Evolutionary conservation across 2,888 invertebrate species (phyloP).

Genomic region (Acrocyrtus sp.): DNA sequence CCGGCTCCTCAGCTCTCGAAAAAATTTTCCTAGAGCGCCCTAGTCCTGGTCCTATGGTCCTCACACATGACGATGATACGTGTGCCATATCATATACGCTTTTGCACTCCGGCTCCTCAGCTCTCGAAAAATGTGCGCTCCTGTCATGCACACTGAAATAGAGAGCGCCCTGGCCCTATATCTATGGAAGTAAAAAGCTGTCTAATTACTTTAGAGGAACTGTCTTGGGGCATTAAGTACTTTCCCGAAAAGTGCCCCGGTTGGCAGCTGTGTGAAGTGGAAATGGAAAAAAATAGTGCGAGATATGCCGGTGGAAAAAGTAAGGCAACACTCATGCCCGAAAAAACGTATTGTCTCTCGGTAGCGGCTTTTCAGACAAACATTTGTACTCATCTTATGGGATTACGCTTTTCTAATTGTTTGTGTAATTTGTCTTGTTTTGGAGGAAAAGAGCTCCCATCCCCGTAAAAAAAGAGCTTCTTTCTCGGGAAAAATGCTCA

Average conservation of each 20-base stretch:
- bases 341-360: not conserved
- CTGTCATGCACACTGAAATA: too few species aligned
- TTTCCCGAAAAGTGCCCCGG: conserved; percentile 13
- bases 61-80: too few species aligned
- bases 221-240: conserved; percentile 35
- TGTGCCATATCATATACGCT: too few species aligned
- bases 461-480: too few species aligned
- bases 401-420: not conserved
- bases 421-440: conserved; percentile 23
- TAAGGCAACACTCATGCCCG: not conserved
- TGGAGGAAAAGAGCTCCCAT: too few species aligned
- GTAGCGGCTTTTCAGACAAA: not conserved
- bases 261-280: conserved; percentile 1
- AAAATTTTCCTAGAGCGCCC: too few species aligned
- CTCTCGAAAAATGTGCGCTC: too few species aligned
- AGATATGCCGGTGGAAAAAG: not conserved
- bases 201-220: conserved; percentile 35
- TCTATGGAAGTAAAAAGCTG: conserved; percentile 20
- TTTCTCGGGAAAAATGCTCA: too few species aligned
- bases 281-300: not conserved
- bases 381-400: not conserved
- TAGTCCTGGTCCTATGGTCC: too few species aligned
- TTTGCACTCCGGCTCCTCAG: too few species aligned
- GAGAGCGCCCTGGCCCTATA: too few species aligned
- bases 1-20: too few species aligned